phyloP scores from a whole-genome alignment of 2,113 vertebrate genomes.

The Meleagris gallopavo region DNA sequence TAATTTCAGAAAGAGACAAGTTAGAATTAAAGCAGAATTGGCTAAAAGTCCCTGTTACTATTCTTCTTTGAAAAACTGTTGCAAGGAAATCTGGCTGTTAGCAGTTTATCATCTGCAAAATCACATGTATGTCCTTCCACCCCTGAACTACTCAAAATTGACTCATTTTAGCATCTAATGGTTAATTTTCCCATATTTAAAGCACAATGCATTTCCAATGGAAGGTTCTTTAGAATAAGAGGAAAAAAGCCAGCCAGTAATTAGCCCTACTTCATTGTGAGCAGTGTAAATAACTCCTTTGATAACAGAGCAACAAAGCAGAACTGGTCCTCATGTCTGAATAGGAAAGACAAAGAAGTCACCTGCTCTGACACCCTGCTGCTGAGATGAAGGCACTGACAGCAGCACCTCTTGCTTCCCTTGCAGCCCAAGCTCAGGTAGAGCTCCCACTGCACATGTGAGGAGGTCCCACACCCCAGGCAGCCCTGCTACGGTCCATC shows the following conservation, averaged over 20 bases:
- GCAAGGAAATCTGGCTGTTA: neutral
- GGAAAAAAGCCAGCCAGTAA: neutral
- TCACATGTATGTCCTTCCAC: neutral
- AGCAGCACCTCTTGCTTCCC: neutral
- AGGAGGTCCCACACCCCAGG: neutral
- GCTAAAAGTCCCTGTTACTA: neutral
- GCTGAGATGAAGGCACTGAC: rapidly evolving
- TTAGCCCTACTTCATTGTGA: neutral
- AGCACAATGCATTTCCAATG: neutral
- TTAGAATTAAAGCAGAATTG: neutral
- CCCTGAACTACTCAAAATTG: neutral
- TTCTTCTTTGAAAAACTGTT: neutral
- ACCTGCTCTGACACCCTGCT: neutral
- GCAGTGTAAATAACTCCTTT: neutral
- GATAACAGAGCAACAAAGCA: neutral
- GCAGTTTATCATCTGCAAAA: neutral
- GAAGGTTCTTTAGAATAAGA: neutral
- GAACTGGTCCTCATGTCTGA: neutral
- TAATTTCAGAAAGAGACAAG: neutral
- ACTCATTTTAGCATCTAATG: neutral
- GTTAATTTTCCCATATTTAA: neutral
- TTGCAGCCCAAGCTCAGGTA: neutral
- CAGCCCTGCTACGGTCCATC: neutral
- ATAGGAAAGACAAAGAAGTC: neutral
- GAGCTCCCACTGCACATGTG: neutral